Base-by-base conservation (phyloP, 1,140 invertebrate genomes). In the Cydia amplana region DNA sequence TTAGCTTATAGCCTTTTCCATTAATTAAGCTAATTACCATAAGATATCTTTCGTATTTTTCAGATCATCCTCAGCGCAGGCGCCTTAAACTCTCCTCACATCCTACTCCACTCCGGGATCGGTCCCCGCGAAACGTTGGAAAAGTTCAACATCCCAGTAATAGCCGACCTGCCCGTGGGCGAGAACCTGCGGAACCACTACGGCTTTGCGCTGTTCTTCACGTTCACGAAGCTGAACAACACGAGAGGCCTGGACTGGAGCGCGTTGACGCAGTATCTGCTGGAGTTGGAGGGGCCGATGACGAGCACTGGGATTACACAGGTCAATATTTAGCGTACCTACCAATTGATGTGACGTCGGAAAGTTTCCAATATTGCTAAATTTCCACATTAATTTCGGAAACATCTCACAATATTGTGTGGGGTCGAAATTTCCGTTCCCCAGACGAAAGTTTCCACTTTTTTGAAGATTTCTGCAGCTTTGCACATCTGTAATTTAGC, bases 111-210 rank as follows among this genome's bases (percentile, higher is more conserved):
- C 2, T 96, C 95, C 4, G 96, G 96, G 18, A 93, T 96, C n/a
- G 95, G 95, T 14, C 95, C 95, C 0, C 91, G 87, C 23, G 86
- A 94, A 5, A 93, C 95, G 78, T 83, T 83, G 74, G 93, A 93
- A 36, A 88, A 95, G 7, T 87, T 95, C 3, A 93, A 94, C 0
- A 95, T 97, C 2, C 92, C 92, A 0, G 93, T 96, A 0, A 82
- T 94, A 2, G 93, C 94, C 12, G 94, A 96, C 80, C 87, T 96
- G 25, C 95, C 94, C 0, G 96, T 97, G 4, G 96, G 96, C 0
- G 88, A 94, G 74, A 96, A 96, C 84, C 83, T 96, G 9, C 95
- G 95, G 28, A 96, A 96, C 83, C 95, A 96, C 77, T 94, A 95
- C 0, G 94, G 95, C 0, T 94, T 93, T 60, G 95, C 93, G n/a